Conservation (phyloP, 2,797 vertebrate species). For the Sternarchorhynchus goeldii region DNA sequence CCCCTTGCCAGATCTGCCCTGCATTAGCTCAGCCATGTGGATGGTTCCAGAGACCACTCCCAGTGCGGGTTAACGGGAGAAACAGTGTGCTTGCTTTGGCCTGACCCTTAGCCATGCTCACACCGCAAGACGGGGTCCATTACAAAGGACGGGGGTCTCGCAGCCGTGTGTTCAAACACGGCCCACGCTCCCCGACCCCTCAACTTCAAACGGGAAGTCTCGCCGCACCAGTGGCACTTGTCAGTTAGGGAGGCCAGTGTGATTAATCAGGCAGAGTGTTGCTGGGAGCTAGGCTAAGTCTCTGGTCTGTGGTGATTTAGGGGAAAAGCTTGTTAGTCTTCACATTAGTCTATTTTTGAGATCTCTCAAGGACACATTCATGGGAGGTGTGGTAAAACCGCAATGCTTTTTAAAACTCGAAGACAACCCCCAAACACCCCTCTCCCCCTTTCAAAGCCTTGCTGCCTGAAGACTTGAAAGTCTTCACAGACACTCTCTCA, state of each 20-base stretch:
- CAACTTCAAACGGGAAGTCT: constrained; percentile 69
- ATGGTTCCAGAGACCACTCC: constrained; percentile 58
- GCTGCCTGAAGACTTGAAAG: constrained; percentile 6
- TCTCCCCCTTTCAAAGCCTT: background rate
- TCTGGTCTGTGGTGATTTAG: constrained; percentile 65
- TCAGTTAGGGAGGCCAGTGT: constrained; percentile 74
- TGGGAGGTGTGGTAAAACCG: constrained; percentile 59
- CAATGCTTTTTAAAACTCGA: constrained; percentile 60
- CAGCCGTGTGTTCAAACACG: constrained; percentile 70
- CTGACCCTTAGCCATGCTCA: constrained; percentile 61
- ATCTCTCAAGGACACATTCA: constrained; percentile 66
- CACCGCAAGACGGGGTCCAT: constrained; percentile 76
- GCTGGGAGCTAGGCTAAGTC: constrained; percentile 63
- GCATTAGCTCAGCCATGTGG: constrained; percentile 74
- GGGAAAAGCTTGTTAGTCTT: constrained; percentile 64
- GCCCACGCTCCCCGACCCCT: constrained; percentile 53
- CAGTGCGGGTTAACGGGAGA: constrained; percentile 60
- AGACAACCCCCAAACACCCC: constrained; percentile 21
- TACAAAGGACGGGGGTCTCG: constrained; percentile 69
- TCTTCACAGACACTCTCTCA: constrained; percentile 13
- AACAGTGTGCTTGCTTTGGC: constrained; percentile 56
- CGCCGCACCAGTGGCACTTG: constrained; percentile 72
- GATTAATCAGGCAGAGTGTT: constrained; percentile 75
- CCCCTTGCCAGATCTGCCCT: constrained; percentile 70
- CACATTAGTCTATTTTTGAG: constrained; percentile 61